A percentile compares a stretch with the other conserved stretches of the same genome.
Evolutionary conservation across 2,797 vertebrate species (phyloP).

Genomic region (Acridotheres tristis): DNA sequence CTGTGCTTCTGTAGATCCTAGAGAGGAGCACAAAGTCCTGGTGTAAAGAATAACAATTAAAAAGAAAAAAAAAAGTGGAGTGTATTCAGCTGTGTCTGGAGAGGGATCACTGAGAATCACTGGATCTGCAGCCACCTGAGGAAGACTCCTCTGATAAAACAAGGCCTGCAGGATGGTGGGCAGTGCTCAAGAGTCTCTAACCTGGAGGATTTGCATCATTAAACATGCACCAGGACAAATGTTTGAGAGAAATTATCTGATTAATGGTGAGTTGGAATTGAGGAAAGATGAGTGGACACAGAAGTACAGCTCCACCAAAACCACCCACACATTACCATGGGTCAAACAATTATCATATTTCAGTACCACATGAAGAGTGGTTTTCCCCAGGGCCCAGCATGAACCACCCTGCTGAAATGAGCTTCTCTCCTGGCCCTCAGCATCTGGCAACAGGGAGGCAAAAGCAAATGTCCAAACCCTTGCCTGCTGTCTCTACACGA

Average conservation of each 20-base stretch:
- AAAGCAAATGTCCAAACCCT: neutral
- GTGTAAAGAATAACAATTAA: neutral
- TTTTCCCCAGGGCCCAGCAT: neutral
- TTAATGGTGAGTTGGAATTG: neutral
- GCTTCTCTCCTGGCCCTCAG: neutral
- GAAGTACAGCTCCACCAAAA: neutral
- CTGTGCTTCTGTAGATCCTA: neutral
- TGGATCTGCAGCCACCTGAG: neutral
- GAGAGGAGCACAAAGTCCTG: neutral
- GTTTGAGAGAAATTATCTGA: neutral
- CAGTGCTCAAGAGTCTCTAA: neutral
- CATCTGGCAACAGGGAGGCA: neutral
- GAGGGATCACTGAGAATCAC: neutral
- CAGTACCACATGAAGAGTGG: neutral
- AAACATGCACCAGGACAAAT: neutral
- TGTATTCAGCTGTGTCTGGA: neutral
- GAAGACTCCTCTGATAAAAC: neutral
- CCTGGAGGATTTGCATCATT: neutral
- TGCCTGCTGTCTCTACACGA: rapidly evolving
- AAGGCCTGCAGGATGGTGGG: neutral
- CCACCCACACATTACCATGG: neutral
- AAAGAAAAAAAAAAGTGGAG: neutral
- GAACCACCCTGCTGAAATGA: neutral
- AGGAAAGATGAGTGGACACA: neutral
- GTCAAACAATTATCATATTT: neutral